phyloP scores from a whole-genome alignment of 2,113 vertebrate species.

The Bostrychus sinensis region DNA sequence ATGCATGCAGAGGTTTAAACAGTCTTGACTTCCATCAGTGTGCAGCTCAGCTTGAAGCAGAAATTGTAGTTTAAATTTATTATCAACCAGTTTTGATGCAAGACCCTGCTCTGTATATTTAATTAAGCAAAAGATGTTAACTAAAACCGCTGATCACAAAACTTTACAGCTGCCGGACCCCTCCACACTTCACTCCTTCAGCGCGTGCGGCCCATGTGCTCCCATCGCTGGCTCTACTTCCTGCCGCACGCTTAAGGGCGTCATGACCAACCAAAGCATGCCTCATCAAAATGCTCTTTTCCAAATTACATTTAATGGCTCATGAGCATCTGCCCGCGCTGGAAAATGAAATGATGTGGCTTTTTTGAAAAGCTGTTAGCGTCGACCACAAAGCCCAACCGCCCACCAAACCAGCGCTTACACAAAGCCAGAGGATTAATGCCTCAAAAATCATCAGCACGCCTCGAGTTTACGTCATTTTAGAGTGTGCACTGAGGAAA shows the following conservation, averaged over 20 bases:
- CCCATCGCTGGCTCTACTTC: constrained; percentile 8
- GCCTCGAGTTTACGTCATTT: constrained; percentile 59
- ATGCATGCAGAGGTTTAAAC: too few species aligned
- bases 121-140: constrained; percentile 38
- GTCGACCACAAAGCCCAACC: constrained; percentile 63
- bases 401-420: constrained; percentile 63
- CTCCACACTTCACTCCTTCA: constrained; percentile 12
- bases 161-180: constrained; percentile 24
- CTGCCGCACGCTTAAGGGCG: constrained; percentile 20
- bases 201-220: constrained; percentile 27
- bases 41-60: too few species aligned
- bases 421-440: constrained; percentile 59
- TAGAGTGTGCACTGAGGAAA: constrained; percentile 45
- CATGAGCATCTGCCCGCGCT: constrained; percentile 37
- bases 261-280: constrained; percentile 43
- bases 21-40: too few species aligned
- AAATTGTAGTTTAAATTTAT: too few species aligned
- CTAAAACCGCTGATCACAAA: constrained; percentile 51
- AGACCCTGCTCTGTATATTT: constrained; percentile 32
- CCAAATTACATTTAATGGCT: constrained; percentile 69
- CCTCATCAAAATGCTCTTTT: constrained; percentile 60
- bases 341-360: constrained; percentile 71
- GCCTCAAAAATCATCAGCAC: constrained; percentile 52
- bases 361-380: constrained; percentile 63
- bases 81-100: too few species aligned